These are phyloP conservation scores for Tenrec ecaudatus DNA, from an alignment of 2,113 vertebrate genomes.

Conservation along the genomic window DNA sequence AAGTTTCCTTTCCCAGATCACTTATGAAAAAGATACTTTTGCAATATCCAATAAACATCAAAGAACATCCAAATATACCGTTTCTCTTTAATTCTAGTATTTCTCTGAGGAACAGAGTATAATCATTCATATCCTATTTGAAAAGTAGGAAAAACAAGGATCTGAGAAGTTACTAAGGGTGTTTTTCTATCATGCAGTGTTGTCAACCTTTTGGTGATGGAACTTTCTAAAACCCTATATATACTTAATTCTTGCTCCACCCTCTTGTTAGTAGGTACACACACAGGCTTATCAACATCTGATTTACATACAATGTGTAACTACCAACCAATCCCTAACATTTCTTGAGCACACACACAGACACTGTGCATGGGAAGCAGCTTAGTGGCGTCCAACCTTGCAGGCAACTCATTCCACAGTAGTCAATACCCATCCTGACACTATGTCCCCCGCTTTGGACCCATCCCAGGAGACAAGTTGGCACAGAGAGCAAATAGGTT, in stretches of 20 bases:
- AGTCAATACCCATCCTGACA: too few relatives aligned
- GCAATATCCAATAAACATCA: not conserved
- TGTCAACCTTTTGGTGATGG: not conserved
- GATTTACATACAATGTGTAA: too few relatives aligned
- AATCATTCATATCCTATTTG: conserved; percentile 8
- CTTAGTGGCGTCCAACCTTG: too few relatives aligned
- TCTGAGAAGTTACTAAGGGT: not conserved
- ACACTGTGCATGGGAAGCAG: too few relatives aligned
- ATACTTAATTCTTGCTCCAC: not conserved
- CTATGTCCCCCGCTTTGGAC: too few relatives aligned
- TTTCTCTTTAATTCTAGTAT: conserved; percentile 8
- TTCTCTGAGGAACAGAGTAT: not conserved
- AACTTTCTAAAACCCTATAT: conserved; percentile 10
- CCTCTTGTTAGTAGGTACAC: not conserved
- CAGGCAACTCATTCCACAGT: too few relatives aligned
- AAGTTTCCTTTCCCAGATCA: not conserved
- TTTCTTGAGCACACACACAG: too few relatives aligned
- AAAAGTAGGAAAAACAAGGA: conserved; percentile 18
- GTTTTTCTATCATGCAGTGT: not conserved
- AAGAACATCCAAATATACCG: conserved; percentile 17
- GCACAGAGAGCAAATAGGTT: too few relatives aligned
- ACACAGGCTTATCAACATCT: not conserved
- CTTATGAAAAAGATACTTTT: not conserved
- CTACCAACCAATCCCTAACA: too few relatives aligned
- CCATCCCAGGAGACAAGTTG: too few relatives aligned